Base-by-base conservation (phyloP, 2,113 vertebrate species). In the Sylvia atricapilla region DNA sequence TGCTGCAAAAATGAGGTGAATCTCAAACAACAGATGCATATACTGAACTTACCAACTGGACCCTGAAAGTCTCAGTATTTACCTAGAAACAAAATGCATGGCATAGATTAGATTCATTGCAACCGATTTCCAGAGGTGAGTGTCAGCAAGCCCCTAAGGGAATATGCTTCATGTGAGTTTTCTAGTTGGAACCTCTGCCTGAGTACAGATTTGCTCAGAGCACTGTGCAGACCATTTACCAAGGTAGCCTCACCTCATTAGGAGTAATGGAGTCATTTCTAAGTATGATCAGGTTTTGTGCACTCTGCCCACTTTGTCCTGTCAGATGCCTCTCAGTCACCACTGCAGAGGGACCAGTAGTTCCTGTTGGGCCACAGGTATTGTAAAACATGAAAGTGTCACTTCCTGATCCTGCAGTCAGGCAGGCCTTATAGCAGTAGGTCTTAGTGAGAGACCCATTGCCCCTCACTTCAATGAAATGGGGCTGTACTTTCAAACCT, bases 331-430 rank as follows among this genome's bases (percentile, higher is more conserved):
- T 99, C 49, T 99, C 99, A 9, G 98, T 97, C 94, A 98, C 97
- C 96, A 98, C 98, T 90, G 98, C 98, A 94, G 99, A 98, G 63
- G 98, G 96, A 67, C 96, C 97, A 33, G 97, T 96, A 66, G 97
- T 97, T 93, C 99, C 99, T 88, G 98, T 93, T 22, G 99, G 99
- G 55, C 98, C 98, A 94, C 99, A 99, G 58, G 98, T 99, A 95
- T 99, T 99, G 98, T 99, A 99, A 98, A 99, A 99, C 99, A 99
- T 99, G 96, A 99, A 99, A 80, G 99, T 99, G 96, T 99, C 99
- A 84, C 99, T 99, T 98, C 99, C 99, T 35, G 99, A 99, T 11
- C 99, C 99, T 23, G 99, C 98, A 4, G 99, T 99, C 94, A 99
- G 97, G 87, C 99, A 99, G 28, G 99, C 99, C 97, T 99, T 99